phyloP scores from a whole-genome alignment of 2,888 invertebrate species.

The Oeneis ivallda region DNA sequence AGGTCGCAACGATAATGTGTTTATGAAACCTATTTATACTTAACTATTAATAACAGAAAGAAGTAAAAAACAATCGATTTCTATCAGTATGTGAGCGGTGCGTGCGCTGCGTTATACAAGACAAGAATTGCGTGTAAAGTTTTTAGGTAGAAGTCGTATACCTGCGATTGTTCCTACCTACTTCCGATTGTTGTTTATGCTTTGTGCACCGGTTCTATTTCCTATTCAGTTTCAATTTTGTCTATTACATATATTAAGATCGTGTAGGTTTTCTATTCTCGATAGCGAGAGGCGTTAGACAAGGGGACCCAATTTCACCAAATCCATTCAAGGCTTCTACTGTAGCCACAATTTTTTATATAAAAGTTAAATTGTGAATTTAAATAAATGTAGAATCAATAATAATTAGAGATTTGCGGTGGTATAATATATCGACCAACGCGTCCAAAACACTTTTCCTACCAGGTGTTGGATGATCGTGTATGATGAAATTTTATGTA shows the following conservation, averaged over 20 bases:
- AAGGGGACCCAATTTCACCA: background rate
- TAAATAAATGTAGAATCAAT: background rate
- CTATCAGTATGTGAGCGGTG: background rate
- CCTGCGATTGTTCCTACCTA: background rate
- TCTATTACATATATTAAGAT: too few species aligned
- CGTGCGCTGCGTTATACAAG: conserved; percentile 25
- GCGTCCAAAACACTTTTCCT: too few species aligned
- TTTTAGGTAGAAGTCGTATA: conserved; percentile 8
- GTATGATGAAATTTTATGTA: too few species aligned
- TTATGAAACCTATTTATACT: too few species aligned
- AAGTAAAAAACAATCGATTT: too few species aligned
- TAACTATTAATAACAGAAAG: too few species aligned
- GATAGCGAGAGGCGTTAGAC: background rate
- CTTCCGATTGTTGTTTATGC: conserved; percentile 13
- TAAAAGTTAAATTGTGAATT: background rate
- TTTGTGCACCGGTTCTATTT: conserved; percentile 23
- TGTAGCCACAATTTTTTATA: background rate
- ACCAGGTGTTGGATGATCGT: too few species aligned
- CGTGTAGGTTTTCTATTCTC: too few species aligned
- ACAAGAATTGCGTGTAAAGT: conserved; percentile 8
- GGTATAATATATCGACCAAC: too few species aligned
- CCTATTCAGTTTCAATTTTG: background rate
- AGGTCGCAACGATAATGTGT: too few species aligned
- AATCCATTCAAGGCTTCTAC: background rate
- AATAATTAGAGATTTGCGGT: too few species aligned